phyloP scores from a whole-genome alignment of 2,113 vertebrate species.

The Aleadryas rufinucha region DNA sequence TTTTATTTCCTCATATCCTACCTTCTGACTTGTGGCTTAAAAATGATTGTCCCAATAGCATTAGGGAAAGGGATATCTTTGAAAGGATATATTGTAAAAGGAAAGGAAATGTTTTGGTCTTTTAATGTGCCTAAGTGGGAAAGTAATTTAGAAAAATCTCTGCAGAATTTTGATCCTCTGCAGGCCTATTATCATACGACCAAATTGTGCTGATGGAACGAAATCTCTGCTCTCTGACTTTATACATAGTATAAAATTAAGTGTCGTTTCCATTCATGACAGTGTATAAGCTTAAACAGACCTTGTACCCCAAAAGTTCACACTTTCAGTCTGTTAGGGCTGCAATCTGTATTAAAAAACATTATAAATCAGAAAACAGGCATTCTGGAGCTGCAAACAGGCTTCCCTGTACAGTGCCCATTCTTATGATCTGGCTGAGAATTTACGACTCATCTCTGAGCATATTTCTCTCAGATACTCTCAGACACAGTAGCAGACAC shows the following conservation, averaged over 20 bases:
- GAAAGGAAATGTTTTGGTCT: neutral
- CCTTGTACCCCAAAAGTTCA: neutral
- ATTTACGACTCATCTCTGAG: neutral
- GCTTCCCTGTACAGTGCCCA: neutral
- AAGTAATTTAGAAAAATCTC: neutral
- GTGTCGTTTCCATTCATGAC: neutral
- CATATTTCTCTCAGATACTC: neutral
- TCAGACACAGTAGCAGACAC: neutral
- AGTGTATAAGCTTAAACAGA: neutral
- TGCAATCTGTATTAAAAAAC: fast-evolving
- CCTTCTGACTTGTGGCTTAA: neutral
- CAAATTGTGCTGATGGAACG: neutral
- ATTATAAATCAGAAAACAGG: neutral
- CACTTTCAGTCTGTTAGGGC: neutral
- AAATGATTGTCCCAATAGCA: neutral
- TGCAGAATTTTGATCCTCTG: neutral
- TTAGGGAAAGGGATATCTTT: neutral
- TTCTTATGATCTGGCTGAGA: neutral
- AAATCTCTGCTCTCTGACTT: neutral
- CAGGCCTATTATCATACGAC: neutral
- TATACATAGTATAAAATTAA: neutral
- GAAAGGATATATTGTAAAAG: neutral
- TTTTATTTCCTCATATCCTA: neutral
- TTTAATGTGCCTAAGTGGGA: neutral
- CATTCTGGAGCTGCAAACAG: neutral